Evolutionary conservation across 2,113 vertebrate species (phyloP).

Genomic region (Gymnogyps californianus): DNA sequence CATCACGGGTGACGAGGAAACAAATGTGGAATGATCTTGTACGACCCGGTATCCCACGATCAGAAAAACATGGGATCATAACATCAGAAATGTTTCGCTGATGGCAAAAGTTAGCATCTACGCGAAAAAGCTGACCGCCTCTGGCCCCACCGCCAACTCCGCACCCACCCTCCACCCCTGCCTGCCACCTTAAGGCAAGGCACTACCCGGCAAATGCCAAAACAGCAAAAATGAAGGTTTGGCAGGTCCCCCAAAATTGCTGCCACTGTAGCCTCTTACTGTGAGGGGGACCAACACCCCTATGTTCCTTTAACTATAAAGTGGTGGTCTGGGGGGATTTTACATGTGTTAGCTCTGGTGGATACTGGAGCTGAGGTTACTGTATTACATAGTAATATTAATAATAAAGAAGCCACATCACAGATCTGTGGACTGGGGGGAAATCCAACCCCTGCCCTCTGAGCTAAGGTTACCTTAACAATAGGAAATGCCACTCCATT

Average conservation of each 20-base stretch:
- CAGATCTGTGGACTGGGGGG: no score
- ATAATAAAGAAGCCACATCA: no score
- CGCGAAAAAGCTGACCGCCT: neutral
- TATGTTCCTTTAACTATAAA: neutral
- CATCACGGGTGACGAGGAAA: no score
- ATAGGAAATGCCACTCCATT: no score
- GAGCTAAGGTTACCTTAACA: neutral
- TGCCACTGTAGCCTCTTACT: neutral
- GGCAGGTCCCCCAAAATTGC: neutral
- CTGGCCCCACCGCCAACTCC: neutral
- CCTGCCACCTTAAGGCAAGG: neutral
- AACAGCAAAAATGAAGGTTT: neutral
- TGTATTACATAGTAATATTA: no score
- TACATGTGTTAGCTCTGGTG: neutral
- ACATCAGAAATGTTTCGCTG: no score
- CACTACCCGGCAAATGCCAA: neutral
- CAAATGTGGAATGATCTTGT: no score
- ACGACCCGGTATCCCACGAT: no score
- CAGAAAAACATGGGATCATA: no score
- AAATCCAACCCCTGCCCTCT: neutral
- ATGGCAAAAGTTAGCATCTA: no score
- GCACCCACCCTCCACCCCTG: fast-evolving
- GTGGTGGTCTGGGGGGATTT: neutral
- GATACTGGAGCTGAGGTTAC: no score
- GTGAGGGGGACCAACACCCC: fast-evolving